Evolutionary conservation across 2,113 vertebrate genomes (phyloP).

Genomic region (Telmatochromis brichardi): DNA sequence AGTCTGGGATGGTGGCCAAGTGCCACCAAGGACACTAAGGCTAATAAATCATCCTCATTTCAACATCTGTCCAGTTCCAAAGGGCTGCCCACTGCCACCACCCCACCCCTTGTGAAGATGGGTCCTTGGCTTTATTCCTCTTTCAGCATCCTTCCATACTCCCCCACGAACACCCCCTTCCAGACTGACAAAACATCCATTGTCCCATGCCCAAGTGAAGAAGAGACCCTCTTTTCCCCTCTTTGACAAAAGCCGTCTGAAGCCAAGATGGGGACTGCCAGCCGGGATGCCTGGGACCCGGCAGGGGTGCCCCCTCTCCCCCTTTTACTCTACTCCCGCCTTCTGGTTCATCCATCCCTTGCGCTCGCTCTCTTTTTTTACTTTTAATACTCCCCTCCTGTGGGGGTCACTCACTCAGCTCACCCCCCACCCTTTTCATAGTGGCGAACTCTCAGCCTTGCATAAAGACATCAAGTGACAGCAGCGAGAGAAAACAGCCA

Average conservation of each 20-base stretch:
- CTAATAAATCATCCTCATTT: constrained; percentile 89
- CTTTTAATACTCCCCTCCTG: constrained; percentile 83
- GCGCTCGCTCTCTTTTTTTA: constrained; percentile 47
- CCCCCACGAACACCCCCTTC: constrained; percentile 63
- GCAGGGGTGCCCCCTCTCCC: constrained; percentile 77
- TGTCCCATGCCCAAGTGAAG: constrained; percentile 86
- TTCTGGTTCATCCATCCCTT: constrained; percentile 53
- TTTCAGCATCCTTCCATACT: constrained; percentile 70
- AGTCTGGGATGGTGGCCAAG: constrained; percentile 91
- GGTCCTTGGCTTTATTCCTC: constrained; percentile 68
- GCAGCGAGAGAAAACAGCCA: constrained; percentile 76
- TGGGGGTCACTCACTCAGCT: constrained; percentile 82
- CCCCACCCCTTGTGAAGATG: constrained; percentile 75
- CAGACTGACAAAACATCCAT: constrained; percentile 86
- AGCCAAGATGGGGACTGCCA: constrained; percentile 85
- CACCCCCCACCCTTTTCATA: constrained; percentile 80
- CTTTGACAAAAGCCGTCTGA: constrained; percentile 86
- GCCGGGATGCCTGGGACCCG: constrained; percentile 80
- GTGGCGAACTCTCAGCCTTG: constrained; percentile 78
- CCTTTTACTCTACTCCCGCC: constrained; percentile 62
- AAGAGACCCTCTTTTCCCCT: constrained; percentile 82
- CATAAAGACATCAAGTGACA: constrained; percentile 98
- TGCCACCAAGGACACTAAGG: constrained; percentile 84
- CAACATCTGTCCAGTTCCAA: constrained; percentile 84
- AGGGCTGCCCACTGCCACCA: constrained; percentile 66